phyloP scores from a whole-genome alignment of 2,888 invertebrate species.

The Cosmorhoe ocellata region DNA sequence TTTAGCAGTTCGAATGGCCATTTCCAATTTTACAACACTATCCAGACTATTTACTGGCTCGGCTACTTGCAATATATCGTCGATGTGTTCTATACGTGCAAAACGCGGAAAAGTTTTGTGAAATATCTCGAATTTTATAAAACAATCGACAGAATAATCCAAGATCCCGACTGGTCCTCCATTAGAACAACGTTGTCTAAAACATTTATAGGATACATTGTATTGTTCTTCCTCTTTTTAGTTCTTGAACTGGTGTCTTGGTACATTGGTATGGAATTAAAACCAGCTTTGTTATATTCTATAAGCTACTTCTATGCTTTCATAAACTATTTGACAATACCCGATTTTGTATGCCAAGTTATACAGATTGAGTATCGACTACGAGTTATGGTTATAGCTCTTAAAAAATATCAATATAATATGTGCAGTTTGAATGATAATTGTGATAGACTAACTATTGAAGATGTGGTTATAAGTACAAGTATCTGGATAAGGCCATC shows the following conservation, averaged over 20 bases:
- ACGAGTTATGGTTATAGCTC: background rate
- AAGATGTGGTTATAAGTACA: background rate
- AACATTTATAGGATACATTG: background rate
- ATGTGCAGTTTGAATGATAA: background rate
- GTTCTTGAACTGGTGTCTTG: conserved; percentile 27
- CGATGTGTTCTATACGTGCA: conserved; percentile 36
- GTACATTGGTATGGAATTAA: conserved; percentile 12
- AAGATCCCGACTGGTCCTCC: background rate
- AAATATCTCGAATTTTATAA: conserved; percentile 31
- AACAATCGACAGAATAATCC: conserved; percentile 1
- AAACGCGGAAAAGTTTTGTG: conserved; percentile 24
- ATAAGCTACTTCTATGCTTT: conserved; percentile 36
- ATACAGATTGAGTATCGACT: conserved; percentile 38
- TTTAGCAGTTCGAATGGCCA: background rate
- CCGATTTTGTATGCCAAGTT: conserved; percentile 33
- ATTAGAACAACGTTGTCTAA: background rate
- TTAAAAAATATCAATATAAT: conserved; percentile 16
- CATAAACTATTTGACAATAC: conserved; percentile 27
- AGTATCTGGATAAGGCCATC: background rate
- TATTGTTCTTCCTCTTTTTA: background rate
- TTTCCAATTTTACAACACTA: background rate
- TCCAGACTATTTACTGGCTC: conserved; percentile 28
- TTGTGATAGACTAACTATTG: background rate
- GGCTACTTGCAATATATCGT: conserved; percentile 34
- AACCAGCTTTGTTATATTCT: conserved; percentile 14